A percentile compares a stretch with the other conserved stretches of the same genome.
These are phyloP conservation scores for Brachypteracias leptosomus DNA, from an alignment of 2,113 vertebrate genomes.

Conservation along the genomic window DNA sequence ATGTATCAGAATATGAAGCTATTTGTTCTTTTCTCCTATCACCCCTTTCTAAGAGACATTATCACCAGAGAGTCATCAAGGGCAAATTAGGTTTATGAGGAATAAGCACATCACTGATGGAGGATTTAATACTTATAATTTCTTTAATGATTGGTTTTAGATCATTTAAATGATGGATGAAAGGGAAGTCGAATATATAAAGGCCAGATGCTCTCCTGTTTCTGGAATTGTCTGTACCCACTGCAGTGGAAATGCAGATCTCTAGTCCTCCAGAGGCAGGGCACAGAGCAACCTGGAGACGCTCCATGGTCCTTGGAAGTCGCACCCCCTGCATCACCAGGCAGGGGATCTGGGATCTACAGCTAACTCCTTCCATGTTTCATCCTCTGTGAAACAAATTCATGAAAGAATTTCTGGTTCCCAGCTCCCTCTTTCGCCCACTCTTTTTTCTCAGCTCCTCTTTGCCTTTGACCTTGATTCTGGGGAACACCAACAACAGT, in stretches of 20 bases:
- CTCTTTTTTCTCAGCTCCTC: not conserved
- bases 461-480: not conserved
- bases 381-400: not conserved
- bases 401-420: not conserved
- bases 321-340: not conserved
- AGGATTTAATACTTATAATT: slow-evolving; percentile 33
- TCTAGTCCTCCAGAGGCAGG: not conserved
- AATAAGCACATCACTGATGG: slow-evolving; percentile 26
- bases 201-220: slow-evolving; percentile 17
- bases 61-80: not conserved
- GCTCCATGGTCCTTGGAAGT: not conserved
- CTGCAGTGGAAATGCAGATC: not conserved
- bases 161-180: slow-evolving; percentile 46
- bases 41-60: not conserved
- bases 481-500: not conserved
- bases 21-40: slow-evolving; percentile 9
- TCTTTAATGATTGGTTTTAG: slow-evolving; percentile 25
- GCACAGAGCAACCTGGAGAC: not conserved
- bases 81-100: slow-evolving; percentile 44
- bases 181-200: not conserved
- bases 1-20: not conserved
- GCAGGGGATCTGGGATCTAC: not conserved
- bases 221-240: not conserved
- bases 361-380: not conserved
- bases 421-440: not conserved